Evolutionary conservation across 1,140 invertebrate genomes (phyloP).

Genomic region (Apis laboriosa): DNA sequence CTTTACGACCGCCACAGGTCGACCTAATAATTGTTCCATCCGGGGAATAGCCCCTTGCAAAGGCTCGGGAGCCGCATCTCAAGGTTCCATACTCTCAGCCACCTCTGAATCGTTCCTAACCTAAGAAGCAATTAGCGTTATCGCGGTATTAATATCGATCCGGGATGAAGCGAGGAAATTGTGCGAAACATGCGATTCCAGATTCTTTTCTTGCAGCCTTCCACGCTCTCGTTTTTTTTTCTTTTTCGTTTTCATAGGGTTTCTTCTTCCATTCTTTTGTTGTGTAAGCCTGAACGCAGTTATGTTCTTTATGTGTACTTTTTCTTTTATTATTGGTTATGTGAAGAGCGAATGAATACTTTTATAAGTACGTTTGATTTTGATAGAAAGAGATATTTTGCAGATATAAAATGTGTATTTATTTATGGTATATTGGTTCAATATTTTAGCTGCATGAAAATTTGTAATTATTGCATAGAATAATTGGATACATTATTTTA

Average conservation of each 20-base stretch:
- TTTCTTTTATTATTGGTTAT: no score
- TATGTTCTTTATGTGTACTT: no score
- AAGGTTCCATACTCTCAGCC: background rate
- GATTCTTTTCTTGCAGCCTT: background rate
- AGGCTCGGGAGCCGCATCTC: slow-evolving; percentile 21
- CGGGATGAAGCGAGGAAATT: background rate
- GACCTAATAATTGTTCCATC: slow-evolving; percentile 56
- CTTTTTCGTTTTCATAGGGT: background rate
- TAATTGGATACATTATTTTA: no score
- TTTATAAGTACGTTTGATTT: no score
- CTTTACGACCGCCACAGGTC: slow-evolving; percentile 32
- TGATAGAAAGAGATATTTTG: no score
- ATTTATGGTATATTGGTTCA: no score
- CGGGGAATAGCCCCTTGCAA: slow-evolving; percentile 25
- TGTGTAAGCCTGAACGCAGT: no score
- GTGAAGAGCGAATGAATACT: no score
- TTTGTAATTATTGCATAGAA: no score
- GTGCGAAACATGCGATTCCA: background rate
- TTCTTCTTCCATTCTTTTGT: no score
- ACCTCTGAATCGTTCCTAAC: slow-evolving; percentile 41
- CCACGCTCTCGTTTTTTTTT: background rate
- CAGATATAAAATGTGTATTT: no score
- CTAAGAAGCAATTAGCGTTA: slow-evolving; percentile 63
- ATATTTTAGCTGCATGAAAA: no score
- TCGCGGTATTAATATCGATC: slow-evolving; percentile 65